phyloP scores from a whole-genome alignment of 2,113 vertebrate genomes.

The Melierax canorus region DNA sequence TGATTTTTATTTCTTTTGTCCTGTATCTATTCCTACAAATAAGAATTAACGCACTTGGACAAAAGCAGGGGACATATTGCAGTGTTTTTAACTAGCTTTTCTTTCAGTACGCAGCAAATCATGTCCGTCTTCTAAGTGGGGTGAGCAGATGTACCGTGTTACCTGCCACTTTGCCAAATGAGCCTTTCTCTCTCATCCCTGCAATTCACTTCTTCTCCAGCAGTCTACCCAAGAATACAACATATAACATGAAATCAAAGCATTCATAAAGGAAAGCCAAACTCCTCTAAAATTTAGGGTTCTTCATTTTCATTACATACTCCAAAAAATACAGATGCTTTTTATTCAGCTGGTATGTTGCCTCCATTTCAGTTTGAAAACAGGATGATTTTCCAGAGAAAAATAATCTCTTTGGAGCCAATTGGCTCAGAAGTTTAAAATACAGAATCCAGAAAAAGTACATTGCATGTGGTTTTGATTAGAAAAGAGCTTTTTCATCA shows the following conservation, averaged over 20 bases:
- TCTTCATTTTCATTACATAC: neutral
- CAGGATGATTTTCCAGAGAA: neutral
- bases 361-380: conserved; percentile 19
- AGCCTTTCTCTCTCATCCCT: neutral
- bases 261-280: neutral
- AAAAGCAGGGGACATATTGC: neutral
- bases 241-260: neutral
- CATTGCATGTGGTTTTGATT: neutral
- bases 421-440: neutral
- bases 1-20: neutral
- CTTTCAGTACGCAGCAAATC: neutral
- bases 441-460: neutral
- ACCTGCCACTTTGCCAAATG: neutral
- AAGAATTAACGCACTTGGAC: neutral
- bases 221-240: neutral
- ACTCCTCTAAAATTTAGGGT: neutral
- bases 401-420: neutral
- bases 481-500: neutral
- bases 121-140: neutral
- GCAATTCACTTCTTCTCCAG: neutral
- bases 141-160: neutral
- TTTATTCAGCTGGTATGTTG: neutral
- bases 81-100: neutral
- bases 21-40: neutral
- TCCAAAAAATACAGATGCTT: neutral